Base-by-base conservation (phyloP, 2,797 vertebrate genomes). In the Enteromius fasciolatus region DNA sequence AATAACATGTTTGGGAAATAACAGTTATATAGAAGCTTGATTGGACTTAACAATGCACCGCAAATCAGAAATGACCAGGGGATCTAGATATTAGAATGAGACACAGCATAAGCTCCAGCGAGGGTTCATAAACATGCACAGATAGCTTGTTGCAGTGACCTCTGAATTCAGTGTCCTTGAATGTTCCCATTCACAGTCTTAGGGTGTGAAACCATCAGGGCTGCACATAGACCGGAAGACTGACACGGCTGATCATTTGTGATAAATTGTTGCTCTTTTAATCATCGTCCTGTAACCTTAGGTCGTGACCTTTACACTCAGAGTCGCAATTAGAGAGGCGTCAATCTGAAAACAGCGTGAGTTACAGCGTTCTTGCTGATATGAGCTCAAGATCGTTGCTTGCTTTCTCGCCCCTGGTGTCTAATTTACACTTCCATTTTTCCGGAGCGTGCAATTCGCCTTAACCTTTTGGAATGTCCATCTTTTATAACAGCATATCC, bases 361-460 rank as follows among this genome's bases (percentile, higher is more conserved):
- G 44, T 67, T 41, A 74, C 46, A 54, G 44, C 10, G 15, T 4
- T 81, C 61, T 23, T 2, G 1, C 80, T 4, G 18, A 75, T 75
- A 82, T 41, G 59, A 75, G 70, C 70, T 82, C 2, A 8, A 36
- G 63, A 75, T 50, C 10, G n/a, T 44, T 54, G 66, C 59, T 74
- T 75, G 69, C 31, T 50, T 39, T 67, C 61, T 54, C 39, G 10
- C 59, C 59, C 46, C 80, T 31, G 12, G 70, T 75, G 61, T 54
- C 80, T 74, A 75, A 82, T 82, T 82, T 67, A 75, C n/a, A 66
- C 70, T 46, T 75, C 23, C 33, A 31, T 57, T 67, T 74, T 15
- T 75, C 70, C 33, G 18, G 33, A n/a, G 33, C 67, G 70, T 31
- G 23, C 70, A 28, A 9, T 52, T 31, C 1, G 23, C 15, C 46